phyloP scores from a whole-genome alignment of 2,797 vertebrate species.

The Sebastes oblongus region DNA sequence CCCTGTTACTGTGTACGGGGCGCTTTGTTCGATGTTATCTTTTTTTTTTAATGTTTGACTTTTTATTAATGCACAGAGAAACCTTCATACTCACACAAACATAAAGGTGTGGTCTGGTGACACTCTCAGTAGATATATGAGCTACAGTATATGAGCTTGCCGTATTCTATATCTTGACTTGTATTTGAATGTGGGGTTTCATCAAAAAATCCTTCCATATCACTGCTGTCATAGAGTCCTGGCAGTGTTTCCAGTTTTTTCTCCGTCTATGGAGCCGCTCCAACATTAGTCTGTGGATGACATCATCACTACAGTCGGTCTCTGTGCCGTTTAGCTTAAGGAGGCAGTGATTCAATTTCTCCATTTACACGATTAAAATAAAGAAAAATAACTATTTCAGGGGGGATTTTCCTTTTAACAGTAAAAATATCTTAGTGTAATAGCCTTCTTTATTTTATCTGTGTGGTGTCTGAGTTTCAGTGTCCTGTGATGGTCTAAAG shows the following conservation, averaged over 20 bases:
- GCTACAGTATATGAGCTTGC: not conserved
- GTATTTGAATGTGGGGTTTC: not conserved
- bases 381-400: not conserved
- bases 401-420: not conserved
- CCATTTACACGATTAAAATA: not conserved
- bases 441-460: not conserved
- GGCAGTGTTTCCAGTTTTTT: slow-evolving; percentile 19
- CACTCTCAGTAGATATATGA: not conserved
- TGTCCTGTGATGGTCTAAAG: not conserved
- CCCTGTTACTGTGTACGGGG: not conserved
- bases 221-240: not conserved
- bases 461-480: too few relatives aligned
- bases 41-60: not conserved
- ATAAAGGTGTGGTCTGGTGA: not conserved
- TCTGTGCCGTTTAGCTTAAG: not conserved
- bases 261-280: slow-evolving; percentile 21
- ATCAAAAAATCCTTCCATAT: not conserved
- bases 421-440: not conserved
- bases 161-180: not conserved
- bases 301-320: slow-evolving; percentile 38
- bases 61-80: not conserved
- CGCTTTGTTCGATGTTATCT: not conserved
- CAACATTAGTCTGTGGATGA: slow-evolving; percentile 42
- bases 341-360: slow-evolving; percentile 9
- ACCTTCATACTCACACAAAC: too few relatives aligned